phyloP scores from a whole-genome alignment of 2,888 invertebrate species.

The Nesidiocoris tenuis region DNA sequence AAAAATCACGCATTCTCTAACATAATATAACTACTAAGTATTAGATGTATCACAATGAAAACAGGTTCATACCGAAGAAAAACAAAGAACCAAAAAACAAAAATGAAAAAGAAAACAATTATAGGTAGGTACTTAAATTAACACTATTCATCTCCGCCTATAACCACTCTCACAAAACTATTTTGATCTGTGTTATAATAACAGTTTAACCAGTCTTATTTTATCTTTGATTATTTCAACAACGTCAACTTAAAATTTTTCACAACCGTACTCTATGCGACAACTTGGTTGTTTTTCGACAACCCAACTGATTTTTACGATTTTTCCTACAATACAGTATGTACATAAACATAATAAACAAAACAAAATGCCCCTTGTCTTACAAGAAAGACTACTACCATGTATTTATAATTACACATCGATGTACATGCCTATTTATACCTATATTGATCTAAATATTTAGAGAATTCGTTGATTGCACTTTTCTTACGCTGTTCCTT shows the following conservation, averaged over 20 bases:
- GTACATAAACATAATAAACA: conserved; percentile 47
- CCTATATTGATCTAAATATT: conserved; percentile 45
- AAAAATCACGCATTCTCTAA: conserved; percentile 45
- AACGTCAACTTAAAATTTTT: conserved; percentile 49
- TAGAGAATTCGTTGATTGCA: conserved; percentile 50
- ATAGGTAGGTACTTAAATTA: conserved; percentile 38
- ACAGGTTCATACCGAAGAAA: conserved; percentile 45
- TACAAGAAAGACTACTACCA: conserved; percentile 49
- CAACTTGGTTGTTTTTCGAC: conserved; percentile 48
- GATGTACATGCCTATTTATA: conserved; percentile 35
- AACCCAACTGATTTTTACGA: conserved; percentile 46
- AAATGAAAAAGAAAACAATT: conserved; percentile 45
- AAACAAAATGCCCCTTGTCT: conserved; percentile 50
- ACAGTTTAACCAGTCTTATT: conserved; percentile 52
- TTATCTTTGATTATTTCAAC: conserved; percentile 50
- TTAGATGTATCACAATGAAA: conserved; percentile 50
- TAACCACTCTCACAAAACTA: conserved; percentile 48
- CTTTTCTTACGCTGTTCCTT: conserved; percentile 47
- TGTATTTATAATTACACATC: conserved; percentile 45
- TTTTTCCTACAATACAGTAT: conserved; percentile 48
- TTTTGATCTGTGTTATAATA: conserved; percentile 50
- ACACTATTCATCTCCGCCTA: conserved; percentile 45
- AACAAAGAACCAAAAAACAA: conserved; percentile 42
- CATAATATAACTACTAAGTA: conserved; percentile 47
- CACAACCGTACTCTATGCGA: conserved; percentile 48